These are phyloP conservation scores for Junco hyemalis DNA, from an alignment of 2,113 vertebrate genomes.

Conservation along the genomic window DNA sequence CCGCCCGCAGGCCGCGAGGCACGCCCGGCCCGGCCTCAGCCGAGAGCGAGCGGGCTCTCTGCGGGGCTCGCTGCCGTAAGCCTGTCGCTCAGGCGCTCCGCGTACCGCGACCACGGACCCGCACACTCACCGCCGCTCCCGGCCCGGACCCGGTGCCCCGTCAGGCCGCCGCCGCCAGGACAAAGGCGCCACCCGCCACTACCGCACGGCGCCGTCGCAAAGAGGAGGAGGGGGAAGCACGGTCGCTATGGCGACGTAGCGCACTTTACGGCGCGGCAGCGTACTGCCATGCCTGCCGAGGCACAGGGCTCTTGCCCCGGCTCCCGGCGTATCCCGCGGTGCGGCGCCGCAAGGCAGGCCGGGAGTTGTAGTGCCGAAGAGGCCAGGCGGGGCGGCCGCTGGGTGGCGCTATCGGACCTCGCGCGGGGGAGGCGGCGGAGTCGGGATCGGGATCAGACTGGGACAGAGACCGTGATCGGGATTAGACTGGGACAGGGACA, in stretches of 20 bases:
- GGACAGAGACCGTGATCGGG: not conserved
- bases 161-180: slow-evolving; percentile 34
- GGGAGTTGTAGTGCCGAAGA: not conserved
- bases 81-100: not conserved
- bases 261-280: not conserved
- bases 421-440: not conserved
- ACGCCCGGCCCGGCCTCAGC: not conserved
- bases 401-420: not conserved
- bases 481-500: not conserved
- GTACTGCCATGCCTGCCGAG: not conserved
- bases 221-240: fast-evolving
- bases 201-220: not conserved
- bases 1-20: not conserved
- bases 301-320: not conserved
- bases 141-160: not conserved
- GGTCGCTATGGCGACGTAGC: not conserved
- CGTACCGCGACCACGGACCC: not conserved
- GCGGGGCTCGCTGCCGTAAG: not conserved
- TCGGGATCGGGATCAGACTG: no score
- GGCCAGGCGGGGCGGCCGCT: not conserved
- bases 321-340: not conserved
- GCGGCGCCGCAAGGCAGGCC: not conserved
- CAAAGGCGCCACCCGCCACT: slow-evolving; percentile 44
- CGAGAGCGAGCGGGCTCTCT: not conserved
- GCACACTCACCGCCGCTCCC: slow-evolving; percentile 12